Evolutionary conservation across 2,113 vertebrate species (phyloP), one percentile per base, ranked within the genome.

Genomic region (Dipodomys stephensi): DNA sequence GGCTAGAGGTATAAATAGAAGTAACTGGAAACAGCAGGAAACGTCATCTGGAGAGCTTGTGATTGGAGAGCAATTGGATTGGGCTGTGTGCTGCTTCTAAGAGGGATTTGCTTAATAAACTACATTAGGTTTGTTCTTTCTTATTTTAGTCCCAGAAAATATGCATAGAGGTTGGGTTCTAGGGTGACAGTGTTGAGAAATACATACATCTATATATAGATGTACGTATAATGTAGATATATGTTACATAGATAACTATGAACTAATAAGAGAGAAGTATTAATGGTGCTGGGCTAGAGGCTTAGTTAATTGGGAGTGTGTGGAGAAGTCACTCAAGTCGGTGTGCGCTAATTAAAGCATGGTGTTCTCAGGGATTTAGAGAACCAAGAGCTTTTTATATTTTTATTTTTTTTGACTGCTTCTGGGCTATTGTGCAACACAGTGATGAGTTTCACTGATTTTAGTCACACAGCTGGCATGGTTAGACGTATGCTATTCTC

Each of bases 271-370:
- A 95, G 78, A 65, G 39, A 89, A 71, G 53, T 27, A 90, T 87
- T 95, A 77, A 77, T 91, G 91, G 88, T 71, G 57, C 60, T 67
- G 80, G 94, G 62, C 80, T 85, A 87, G 94, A 95, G 83, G 80
- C 49, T 94, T 87, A 84, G 92, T 84, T 97, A 97, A 95, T 95
- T 95, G 93, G 96, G 74, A 94, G 91, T 94, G 94, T 95, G 96
- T 96, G 73, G 96, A 95, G 96, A 65, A 93, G 94, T 83, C 71
- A 57, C 88, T 95, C 87, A 94, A 92, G 94, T 94, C 92, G 93
- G 78, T 91, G 73, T 83, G 74, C 88, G 96, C 96, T 97, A 93
- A 96, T 93, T 83, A 97, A 92, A 87, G 78, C 44, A 90, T 60
- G 62, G 67, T 57, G 96, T 87, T 96, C 77, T 90, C 76, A 71